These are phyloP conservation scores for Drosophila kikkawai DNA, from an alignment of 1,140 invertebrate species.

Conservation along the genomic window DNA sequence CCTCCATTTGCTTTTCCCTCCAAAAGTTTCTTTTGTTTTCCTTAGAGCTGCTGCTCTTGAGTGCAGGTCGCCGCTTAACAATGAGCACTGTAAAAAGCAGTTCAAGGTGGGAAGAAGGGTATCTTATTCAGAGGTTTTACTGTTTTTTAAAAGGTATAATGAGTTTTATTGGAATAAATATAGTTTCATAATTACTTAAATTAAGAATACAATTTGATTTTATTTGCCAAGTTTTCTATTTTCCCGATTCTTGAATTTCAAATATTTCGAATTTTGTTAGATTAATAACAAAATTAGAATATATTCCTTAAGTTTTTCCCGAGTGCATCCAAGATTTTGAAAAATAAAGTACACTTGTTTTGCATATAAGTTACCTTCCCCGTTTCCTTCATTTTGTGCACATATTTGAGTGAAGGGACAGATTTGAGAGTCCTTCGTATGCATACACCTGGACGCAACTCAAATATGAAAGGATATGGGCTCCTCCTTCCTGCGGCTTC, in stretches of 20 bases:
- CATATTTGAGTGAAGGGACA: constrained; percentile 31
- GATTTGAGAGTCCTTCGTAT: constrained; percentile 42
- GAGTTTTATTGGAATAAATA: not conserved
- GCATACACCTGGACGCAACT: constrained; percentile 20
- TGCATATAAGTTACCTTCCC: not conserved
- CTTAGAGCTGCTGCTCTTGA: constrained; percentile 26
- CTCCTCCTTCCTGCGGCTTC: constrained; percentile 1
- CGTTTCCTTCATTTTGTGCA: constrained; percentile 8
- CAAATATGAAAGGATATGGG: constrained; percentile 53
- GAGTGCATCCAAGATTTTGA: constrained; percentile 12
- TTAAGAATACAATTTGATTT: no score
- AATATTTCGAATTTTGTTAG: not conserved
- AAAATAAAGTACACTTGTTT: constrained; percentile 18
- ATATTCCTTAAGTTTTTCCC: not conserved
- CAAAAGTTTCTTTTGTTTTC: constrained; percentile 44
- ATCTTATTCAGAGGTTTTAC: not conserved
- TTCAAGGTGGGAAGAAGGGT: not conserved
- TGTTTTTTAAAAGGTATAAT: not conserved
- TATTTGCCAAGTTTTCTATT: no score
- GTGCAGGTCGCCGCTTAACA: constrained; percentile 15
- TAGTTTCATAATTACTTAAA: not conserved
- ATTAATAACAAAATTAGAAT: not conserved
- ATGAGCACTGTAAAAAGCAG: not conserved
- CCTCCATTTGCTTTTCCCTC: constrained; percentile 21
- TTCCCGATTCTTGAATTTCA: not conserved